A percentile compares a stretch with the other conserved stretches of the same genome.
Conservation (phyloP, 2,888 invertebrate genomes). For the Eutolmus rufibarbis region DNA sequence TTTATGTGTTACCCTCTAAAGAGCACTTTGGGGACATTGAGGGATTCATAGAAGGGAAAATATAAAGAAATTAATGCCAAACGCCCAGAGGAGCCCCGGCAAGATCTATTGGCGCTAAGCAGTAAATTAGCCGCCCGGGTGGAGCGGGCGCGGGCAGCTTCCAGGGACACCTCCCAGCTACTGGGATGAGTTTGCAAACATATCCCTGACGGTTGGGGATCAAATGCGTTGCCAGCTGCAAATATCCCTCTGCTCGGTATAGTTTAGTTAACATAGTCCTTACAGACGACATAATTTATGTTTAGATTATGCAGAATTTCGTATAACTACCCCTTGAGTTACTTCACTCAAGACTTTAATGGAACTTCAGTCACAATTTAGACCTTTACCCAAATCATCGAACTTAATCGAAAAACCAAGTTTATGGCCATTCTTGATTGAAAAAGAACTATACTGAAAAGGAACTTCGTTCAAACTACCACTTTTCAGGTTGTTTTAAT, state of each 20-base stretch:
- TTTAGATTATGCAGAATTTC: neutral
- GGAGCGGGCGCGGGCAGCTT: neutral
- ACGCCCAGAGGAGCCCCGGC: neutral
- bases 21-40: constrained; percentile 41
- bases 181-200: neutral
- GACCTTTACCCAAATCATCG: too few relatives aligned
- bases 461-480: too few relatives aligned
- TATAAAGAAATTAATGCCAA: constrained; percentile 36
- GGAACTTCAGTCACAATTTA: neutral
- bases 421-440: too few relatives aligned
- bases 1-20: constrained; percentile 43
- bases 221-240: neutral
- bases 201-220: neutral
- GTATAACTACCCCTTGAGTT: neutral
- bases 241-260: neutral
- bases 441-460: too few relatives aligned
- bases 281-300: neutral
- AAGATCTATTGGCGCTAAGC: constrained; percentile 24
- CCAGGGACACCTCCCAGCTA: neutral
- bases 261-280: neutral
- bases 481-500: too few relatives aligned
- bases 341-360: neutral
- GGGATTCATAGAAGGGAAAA: constrained; percentile 15
- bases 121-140: constrained; percentile 1
- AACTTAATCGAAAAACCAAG: too few relatives aligned